Evolutionary conservation across 92 coral and sea anemone species (phyloP), one percentile per base, ranked within the genome.

Genomic region (Epizoanthus stellaris): DNA sequence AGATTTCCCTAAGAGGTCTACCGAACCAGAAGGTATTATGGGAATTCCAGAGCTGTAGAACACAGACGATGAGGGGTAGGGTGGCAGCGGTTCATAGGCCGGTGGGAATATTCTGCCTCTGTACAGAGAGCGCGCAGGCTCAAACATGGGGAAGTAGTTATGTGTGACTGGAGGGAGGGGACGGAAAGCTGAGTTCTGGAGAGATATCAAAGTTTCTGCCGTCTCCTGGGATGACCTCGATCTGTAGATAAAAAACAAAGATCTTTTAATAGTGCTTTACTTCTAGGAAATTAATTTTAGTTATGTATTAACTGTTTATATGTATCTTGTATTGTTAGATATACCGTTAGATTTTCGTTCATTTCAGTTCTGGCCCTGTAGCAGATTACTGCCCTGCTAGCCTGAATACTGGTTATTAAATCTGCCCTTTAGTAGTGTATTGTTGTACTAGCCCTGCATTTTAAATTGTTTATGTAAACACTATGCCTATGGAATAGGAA

Each of bases 1-100:
- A 47, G 71, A 40, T 62, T 79, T 79, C 19, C 71, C 72, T 6
- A 19, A 79, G 13, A 45, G 45, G 70, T 79, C 72, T 5, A 60
- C 52, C 20, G 83, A 63, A n/a, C 72, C 53, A 19, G 83, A 45
- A 16, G 83, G 83, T 53, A 79, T 79, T 79, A 79, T 62, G 72
- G 83, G 83, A 79, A 79, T 60, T n/a, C 83, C 83, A 79, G 83
- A 63, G 49, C 83, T 45, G 83, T 79, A 79, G 43, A 79, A 63
- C 43, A 79, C 61, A 42, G 83, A 58, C 43, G 83, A 45, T 21
- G 83, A 63, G 61, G 71, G 60, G 40, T 62, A 79, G 11, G 83
- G 71, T 40, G 83, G 30, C n/a, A 79, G 53, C 10, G 83, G 72
- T 23, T 79, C 83, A 43, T 62, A 79, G 60, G 83, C 47, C 23